These are phyloP conservation scores for Hestina assimilis DNA, from an alignment of 1,140 invertebrate species.

Conservation along the genomic window DNA sequence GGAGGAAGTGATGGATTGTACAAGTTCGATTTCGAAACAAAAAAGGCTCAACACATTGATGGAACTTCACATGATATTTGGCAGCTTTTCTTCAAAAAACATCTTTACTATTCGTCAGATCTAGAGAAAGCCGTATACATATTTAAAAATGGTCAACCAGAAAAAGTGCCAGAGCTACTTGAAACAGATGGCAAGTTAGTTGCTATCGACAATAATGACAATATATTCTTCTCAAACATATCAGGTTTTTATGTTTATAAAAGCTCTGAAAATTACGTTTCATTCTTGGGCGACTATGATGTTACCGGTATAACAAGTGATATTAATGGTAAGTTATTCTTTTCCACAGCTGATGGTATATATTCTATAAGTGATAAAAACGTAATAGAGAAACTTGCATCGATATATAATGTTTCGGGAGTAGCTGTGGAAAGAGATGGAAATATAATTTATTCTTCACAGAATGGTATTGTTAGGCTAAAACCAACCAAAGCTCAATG, in stretches of 20 bases:
- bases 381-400: conserved; percentile 22
- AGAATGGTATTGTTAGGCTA: conserved; percentile 37
- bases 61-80: conserved; percentile 40
- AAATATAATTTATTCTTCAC: conserved; percentile 39
- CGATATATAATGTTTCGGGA: conserved; percentile 35
- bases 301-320: conserved; percentile 46
- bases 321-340: conserved; percentile 42
- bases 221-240: conserved; percentile 46
- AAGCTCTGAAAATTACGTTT: conserved; percentile 16
- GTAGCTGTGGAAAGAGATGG: conserved; percentile 40
- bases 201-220: conserved; percentile 37
- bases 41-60: conserved; percentile 32
- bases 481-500: conserved; percentile 33
- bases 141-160: conserved; percentile 27
- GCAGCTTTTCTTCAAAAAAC: conserved; percentile 58
- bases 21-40: conserved; percentile 39
- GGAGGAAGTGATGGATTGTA: conserved; percentile 50
- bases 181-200: conserved; percentile 41
- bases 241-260: conserved; percentile 38
- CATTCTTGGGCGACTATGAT: conserved; percentile 34
- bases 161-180: conserved; percentile 36
- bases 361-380: conserved; percentile 37
- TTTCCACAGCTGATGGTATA: conserved; percentile 46
- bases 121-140: conserved; percentile 42
- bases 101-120: conserved; percentile 48